Base-by-base conservation (phyloP, 2,113 vertebrate genomes). In the Thryonomys swinderianus region DNA sequence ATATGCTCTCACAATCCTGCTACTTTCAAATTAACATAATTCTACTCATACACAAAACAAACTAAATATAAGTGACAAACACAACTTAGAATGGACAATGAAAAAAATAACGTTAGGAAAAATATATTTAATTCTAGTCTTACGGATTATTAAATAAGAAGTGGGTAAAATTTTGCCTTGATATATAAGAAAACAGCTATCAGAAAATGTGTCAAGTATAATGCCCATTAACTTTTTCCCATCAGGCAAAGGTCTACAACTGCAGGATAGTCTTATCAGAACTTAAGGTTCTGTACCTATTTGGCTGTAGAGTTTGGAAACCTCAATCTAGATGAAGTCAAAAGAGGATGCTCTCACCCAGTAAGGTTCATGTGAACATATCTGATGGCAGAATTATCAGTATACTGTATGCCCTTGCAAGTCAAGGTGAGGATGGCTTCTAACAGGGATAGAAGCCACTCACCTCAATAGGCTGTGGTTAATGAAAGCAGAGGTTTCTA, bases 41-140 rank as follows among this genome's bases (percentile, higher is more conserved):
- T 92, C 85, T 79, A 25, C 93, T 51, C 10, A 25, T 64, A 69
- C 48, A 89, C 16, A 85, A 88, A 94, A 96, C 37, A 89, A 94
- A 90, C 64, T 95, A 89, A 94, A 93, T 85, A 80, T 90, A 95
- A 90, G 85, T 88, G 48, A 94, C 53, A 94, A 91, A 91, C 20
- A 97, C 51, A 92, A 94, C 57, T 94, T 88, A 57, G 62, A 96
- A 96, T 88, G 67, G 73, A 95, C 62, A 84, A 87, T 78, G 76
- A 80, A 80, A 86, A 84, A 90, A 93, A 81, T 55, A 67, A 88
- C 18, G 59, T 66, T 88, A 89, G 45, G 32, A 83, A 79, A 88
- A 85, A 83, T 83, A 88, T 85, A 90, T 79, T 85, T 86, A 76
- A 61, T 32, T 88, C 37, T 90, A 76, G 57, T 64, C 55, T 90